Conservation (phyloP, 2,113 vertebrate genomes). For the Solenodon paradoxus region DNA sequence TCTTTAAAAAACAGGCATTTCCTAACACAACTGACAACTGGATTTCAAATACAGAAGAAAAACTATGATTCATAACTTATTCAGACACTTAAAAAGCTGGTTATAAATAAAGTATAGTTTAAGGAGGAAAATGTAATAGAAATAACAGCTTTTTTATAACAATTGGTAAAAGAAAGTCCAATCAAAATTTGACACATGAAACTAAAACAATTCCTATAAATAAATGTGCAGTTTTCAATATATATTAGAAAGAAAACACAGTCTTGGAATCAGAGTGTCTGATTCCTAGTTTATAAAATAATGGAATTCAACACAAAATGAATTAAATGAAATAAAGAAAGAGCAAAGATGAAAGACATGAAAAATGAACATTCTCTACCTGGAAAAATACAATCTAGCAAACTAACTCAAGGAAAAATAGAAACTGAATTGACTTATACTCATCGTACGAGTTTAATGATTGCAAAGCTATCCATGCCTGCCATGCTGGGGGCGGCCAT, state of each 20-base stretch:
- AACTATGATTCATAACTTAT: not conserved
- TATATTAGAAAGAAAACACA: not conserved
- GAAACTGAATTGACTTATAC: not conserved
- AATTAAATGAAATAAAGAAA: not conserved
- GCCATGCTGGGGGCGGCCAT: too few relatives aligned
- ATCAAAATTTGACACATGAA: not conserved
- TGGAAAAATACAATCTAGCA: not conserved
- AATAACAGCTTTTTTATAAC: not conserved
- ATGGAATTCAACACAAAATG: not conserved
- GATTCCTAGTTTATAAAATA: not conserved
- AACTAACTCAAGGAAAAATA: not conserved
- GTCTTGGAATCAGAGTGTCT: not conserved
- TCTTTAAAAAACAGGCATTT: not conserved
- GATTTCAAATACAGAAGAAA: not conserved
- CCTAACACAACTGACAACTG: not conserved
- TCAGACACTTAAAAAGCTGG: not conserved
- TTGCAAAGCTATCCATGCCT: too few relatives aligned
- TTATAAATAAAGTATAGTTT: not conserved
- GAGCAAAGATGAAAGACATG: not conserved
- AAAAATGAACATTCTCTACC: not conserved
- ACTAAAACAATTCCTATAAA: not conserved
- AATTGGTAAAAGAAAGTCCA: not conserved
- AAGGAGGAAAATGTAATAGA: not conserved
- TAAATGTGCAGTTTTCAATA: not conserved
- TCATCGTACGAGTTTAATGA: not conserved